A percentile compares a stretch with the other conserved stretches of the same genome.
These are phyloP conservation scores for Andricus quercusramuli DNA, from an alignment of 2,888 invertebrate genomes.

Conservation along the genomic window DNA sequence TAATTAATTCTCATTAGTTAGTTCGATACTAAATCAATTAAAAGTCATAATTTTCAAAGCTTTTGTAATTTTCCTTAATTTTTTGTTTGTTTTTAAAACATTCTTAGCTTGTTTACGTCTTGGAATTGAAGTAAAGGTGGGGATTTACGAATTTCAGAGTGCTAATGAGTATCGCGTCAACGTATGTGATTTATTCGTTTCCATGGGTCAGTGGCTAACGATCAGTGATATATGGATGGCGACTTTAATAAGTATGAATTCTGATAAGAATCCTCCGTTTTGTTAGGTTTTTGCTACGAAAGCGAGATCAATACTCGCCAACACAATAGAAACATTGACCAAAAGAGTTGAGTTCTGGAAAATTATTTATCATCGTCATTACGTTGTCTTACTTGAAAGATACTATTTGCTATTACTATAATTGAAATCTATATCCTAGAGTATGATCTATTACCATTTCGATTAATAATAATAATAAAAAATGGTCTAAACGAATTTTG, in stretches of 20 bases:
- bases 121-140: constrained; percentile 5
- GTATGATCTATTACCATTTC: no score
- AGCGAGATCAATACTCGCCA: constrained; percentile 8
- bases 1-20: not conserved
- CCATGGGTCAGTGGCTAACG: constrained; percentile 48
- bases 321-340: not conserved
- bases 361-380: not conserved
- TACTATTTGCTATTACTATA: not conserved
- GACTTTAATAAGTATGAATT: constrained; percentile 43
- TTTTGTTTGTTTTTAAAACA: not conserved
- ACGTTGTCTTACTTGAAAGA: not conserved
- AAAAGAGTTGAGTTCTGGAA: not conserved
- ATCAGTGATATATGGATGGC: constrained; percentile 42
- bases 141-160: constrained; percentile 47
- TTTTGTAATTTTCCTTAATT: not conserved
- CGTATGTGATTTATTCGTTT: constrained; percentile 47
- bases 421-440: no score
- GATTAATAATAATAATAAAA: no score
- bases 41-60: not conserved
- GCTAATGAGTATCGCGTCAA: constrained; percentile 48
- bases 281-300: constrained; percentile 35
- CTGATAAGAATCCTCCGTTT: constrained; percentile 48
- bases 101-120: not conserved
- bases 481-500: no score
- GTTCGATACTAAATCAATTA: not conserved